Evolutionary conservation across 2,113 vertebrate genomes (phyloP), one percentile per base, ranked within the genome.

Genomic region (Eurypyga helias): DNA sequence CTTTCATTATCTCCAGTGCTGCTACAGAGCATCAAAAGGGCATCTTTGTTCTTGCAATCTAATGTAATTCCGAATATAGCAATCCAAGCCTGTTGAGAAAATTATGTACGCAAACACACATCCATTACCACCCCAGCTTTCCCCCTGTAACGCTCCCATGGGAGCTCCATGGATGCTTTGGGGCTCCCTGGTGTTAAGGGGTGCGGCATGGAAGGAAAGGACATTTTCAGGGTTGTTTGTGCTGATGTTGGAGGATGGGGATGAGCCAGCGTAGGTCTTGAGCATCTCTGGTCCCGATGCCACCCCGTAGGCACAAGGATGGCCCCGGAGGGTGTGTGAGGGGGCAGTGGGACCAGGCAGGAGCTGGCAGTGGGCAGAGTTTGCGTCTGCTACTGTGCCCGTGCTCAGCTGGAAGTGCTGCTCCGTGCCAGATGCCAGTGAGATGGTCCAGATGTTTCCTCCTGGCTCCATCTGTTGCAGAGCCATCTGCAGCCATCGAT

Each of bases 11-110:
- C 96, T 96, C 86, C 93, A 91, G 86, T 14, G 83, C 83, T 55
- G 87, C 94, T 87, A 51, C 60, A 49, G 93, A 96, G 94, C 95
- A 93, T 96, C 96, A 89, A 95, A 96, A 95, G 96, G 94, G 92
- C 95, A 95, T 97, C 97, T 97, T 97, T 97, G 95, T 96, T 95
- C 96, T 87, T 55, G 84, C 95, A 95, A 96, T 96, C 93, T 93
- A 66, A 77, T 38, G 79, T 71, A 87, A 96, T 96, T 96, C 93
- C 26, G 1, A 90, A 89, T 43, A 26, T 7, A 78, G 83, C 82
- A 69, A 92, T 90, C 79, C 75, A 9, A 88, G 73, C 55, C 81
- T 97, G 90, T 92, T 15, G 91, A 90, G 95, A 15, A 75, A 95
- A 96, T 94, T 87, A 23, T 36, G 80, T 88, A 55, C 1, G 21